These are phyloP conservation scores for Calameuta idolon DNA, from an alignment of 2,888 invertebrate species.

Conservation along the genomic window DNA sequence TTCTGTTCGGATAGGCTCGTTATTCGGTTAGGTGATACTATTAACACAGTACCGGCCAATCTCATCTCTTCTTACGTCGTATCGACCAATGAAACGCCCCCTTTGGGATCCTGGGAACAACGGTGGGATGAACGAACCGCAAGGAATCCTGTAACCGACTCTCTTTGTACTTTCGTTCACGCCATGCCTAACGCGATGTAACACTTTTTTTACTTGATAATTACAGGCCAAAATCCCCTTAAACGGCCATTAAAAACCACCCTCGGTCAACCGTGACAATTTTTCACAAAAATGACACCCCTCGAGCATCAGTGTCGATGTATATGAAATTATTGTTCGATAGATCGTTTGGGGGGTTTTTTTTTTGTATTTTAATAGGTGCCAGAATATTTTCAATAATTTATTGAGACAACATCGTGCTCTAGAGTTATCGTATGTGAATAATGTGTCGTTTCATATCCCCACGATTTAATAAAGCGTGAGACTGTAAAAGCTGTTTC, in stretches of 20 bases:
- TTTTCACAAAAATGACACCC: constrained; percentile 44
- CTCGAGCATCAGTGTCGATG: neutral
- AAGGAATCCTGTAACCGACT: constrained; percentile 56
- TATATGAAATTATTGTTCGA: neutral
- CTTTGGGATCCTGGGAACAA: constrained; percentile 12
- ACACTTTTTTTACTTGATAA: constrained; percentile 42
- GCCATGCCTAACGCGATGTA: constrained; percentile 23
- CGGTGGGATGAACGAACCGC: constrained; percentile 30
- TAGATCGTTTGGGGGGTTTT: neutral
- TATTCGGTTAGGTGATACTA: constrained; percentile 43
- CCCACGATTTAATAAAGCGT: constrained; percentile 35
- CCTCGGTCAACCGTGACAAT: constrained; percentile 42
- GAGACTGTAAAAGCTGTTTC: constrained; percentile 34
- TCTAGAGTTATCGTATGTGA: constrained; percentile 17
- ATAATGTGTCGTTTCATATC: constrained; percentile 6
- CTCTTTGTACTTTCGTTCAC: constrained; percentile 44
- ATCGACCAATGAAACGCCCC: constrained; percentile 25
- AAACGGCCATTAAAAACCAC: constrained; percentile 61
- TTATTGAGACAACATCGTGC: neutral
- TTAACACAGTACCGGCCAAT: constrained; percentile 27
- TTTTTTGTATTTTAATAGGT: neutral
- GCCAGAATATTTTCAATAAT: neutral
- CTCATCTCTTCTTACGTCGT: constrained; percentile 4
- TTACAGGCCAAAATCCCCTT: constrained; percentile 62
- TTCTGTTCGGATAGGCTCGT: constrained; percentile 47